Conservation (phyloP, 2,888 invertebrate genomes). For the Incurvaria masculella region DNA sequence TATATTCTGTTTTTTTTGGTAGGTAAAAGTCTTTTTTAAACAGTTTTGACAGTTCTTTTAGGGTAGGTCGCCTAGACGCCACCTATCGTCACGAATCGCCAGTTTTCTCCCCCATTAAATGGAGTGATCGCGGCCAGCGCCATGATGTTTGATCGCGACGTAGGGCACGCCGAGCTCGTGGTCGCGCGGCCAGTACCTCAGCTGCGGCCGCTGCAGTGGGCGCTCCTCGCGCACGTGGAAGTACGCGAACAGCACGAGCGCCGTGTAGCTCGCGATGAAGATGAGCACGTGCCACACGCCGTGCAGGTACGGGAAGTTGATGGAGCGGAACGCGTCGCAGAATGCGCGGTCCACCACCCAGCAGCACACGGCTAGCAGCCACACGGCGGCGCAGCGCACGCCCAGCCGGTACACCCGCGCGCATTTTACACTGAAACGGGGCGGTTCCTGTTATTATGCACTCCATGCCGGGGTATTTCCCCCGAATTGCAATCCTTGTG, state of each 20-base stretch:
- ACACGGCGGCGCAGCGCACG: constrained; percentile 64
- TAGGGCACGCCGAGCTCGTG: constrained; percentile 76
- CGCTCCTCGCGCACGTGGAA: constrained; percentile 71
- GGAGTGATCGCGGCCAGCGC: constrained; percentile 44
- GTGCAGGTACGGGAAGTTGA: constrained; percentile 80
- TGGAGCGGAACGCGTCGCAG: constrained; percentile 74
- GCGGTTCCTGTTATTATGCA: too few species aligned
- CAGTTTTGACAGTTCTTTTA: background rate
- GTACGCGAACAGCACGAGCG: constrained; percentile 74
- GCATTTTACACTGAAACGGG: constrained; percentile 57
- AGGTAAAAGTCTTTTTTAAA: constrained; percentile 3
- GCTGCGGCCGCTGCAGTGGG: constrained; percentile 65
- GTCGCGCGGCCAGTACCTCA: constrained; percentile 75
- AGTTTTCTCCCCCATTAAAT: constrained; percentile 30
- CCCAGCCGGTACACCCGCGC: constrained; percentile 69
- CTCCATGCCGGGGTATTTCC: too few species aligned
- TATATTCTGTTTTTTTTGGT: background rate
- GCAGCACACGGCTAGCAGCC: constrained; percentile 68
- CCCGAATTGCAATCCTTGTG: too few species aligned
- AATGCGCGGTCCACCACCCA: constrained; percentile 78
- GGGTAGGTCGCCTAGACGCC: too few species aligned
- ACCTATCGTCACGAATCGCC: too few species aligned
- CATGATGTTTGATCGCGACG: constrained; percentile 62
- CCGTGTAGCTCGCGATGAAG: constrained; percentile 74
- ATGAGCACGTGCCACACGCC: constrained; percentile 82